These are phyloP conservation scores for Tachina lurida DNA, from an alignment of 2,888 invertebrate species.

Conservation along the genomic window DNA sequence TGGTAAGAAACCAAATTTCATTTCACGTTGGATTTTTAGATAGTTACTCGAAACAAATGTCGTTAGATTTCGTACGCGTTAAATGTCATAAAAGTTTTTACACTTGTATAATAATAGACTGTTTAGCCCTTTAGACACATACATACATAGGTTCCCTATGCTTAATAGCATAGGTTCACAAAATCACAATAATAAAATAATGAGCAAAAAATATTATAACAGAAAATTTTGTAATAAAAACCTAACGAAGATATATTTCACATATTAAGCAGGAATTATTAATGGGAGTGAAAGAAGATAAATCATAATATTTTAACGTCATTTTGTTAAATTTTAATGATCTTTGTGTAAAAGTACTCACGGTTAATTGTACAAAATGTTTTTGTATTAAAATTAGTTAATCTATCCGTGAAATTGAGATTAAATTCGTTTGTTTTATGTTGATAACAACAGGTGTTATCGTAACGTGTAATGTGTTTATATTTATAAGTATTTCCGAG, in stretches of 20 bases:
- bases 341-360: slow-evolving; percentile 41
- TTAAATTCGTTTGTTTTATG: slow-evolving; percentile 17
- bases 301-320: slow-evolving; percentile 10
- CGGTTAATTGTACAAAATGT: slow-evolving; percentile 20
- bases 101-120: too few relatives aligned
- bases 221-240: neutral
- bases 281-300: neutral
- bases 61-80: too few relatives aligned
- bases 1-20: too few relatives aligned
- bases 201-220: neutral
- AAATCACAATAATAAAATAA: neutral
- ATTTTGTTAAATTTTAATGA: slow-evolving; percentile 45
- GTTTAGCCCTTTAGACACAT: too few relatives aligned
- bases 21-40: too few relatives aligned
- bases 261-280: slow-evolving; percentile 16
- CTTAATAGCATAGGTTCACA: too few relatives aligned
- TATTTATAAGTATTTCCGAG: neutral
- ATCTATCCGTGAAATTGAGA: slow-evolving; percentile 30
- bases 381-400: slow-evolving; percentile 29
- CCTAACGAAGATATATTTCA: too few relatives aligned
- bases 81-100: too few relatives aligned
- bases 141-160: too few relatives aligned
- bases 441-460: slow-evolving; percentile 37
- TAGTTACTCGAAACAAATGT: too few relatives aligned
- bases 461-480: slow-evolving; percentile 17